A percentile compares a stretch with the other conserved stretches of the same genome.
Evolutionary conservation across 1,140 invertebrate genomes (phyloP).

Genomic region (Probaryconus sp.): DNA sequence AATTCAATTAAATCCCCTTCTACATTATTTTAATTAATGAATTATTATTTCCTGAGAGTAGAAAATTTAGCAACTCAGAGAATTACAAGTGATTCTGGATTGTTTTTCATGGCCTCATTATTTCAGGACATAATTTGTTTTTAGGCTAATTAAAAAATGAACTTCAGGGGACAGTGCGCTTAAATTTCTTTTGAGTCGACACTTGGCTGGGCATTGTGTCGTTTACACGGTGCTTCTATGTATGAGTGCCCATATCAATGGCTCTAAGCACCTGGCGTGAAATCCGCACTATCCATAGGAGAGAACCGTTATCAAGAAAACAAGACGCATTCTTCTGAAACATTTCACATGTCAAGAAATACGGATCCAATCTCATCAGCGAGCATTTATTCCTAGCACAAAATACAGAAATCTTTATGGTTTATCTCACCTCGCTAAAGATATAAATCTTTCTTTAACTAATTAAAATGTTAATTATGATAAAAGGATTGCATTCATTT

Average conservation of each 20-base stretch:
- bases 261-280: slow-evolving; percentile 55
- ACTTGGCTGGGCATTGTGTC: slow-evolving; percentile 4
- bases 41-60: too few species aligned
- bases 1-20: too few species aligned
- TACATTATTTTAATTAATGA: too few species aligned
- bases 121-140: too few species aligned
- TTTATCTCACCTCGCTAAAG: too few species aligned
- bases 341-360: slow-evolving; percentile 50
- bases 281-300: slow-evolving; percentile 52
- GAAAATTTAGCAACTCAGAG: too few species aligned
- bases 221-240: slow-evolving; percentile 12
- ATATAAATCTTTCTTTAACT: too few species aligned
- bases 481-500: too few species aligned
- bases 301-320: slow-evolving; percentile 58
- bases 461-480: too few species aligned
- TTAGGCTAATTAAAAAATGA: slow-evolving; percentile 36
- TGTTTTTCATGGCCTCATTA: too few species aligned
- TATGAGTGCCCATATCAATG: slow-evolving; percentile 47
- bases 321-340: slow-evolving; percentile 53
- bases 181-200: slow-evolving; percentile 24
- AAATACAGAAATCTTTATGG: slow-evolving; percentile 5
- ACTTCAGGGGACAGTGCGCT: slow-evolving; percentile 8
- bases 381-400: too few species aligned
- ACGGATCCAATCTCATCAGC: slow-evolving; percentile 45
- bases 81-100: too few species aligned